Conservation (phyloP, 1,140 invertebrate species). For the Brachystomella parvula region DNA sequence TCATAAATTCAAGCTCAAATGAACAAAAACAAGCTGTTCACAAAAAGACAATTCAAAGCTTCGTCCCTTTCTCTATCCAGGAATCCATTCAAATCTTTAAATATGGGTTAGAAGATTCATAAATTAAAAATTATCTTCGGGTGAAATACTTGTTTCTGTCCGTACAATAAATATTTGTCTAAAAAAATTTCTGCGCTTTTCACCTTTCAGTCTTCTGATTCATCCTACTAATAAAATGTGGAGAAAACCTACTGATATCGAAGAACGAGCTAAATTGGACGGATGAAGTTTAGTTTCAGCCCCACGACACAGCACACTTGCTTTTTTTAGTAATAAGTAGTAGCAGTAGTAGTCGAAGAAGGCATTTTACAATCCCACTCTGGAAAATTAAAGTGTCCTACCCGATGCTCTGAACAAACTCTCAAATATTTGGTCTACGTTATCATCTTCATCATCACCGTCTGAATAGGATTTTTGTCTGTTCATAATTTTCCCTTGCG, state of each 20-base stretch:
- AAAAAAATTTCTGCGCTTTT: no score
- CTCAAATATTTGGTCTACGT: constrained; percentile 46
- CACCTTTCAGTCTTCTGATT: no score
- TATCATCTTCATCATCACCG: constrained; percentile 42
- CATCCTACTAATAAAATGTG: no score
- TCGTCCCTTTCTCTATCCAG: no score
- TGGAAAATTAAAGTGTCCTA: constrained; percentile 12
- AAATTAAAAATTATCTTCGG: no score
- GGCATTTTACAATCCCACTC: background rate
- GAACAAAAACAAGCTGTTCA: constrained; percentile 9
- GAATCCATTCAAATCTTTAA: no score
- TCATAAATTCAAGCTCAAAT: no score
- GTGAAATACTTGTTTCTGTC: constrained; percentile 1
- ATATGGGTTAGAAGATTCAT: no score
- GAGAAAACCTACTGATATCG: no score
- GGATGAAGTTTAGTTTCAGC: background rate
- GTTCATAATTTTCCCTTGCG: constrained; percentile 36
- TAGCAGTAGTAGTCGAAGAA: no score
- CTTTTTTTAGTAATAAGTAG: background rate
- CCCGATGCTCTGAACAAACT: constrained; percentile 40
- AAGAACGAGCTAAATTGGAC: background rate
- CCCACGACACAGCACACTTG: background rate
- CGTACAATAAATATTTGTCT: no score
- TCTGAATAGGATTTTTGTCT: constrained; percentile 34
- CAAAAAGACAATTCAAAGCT: no score